phyloP scores from a whole-genome alignment of 2,888 invertebrate genomes.

The Caenorhabditis panamensis region DNA sequence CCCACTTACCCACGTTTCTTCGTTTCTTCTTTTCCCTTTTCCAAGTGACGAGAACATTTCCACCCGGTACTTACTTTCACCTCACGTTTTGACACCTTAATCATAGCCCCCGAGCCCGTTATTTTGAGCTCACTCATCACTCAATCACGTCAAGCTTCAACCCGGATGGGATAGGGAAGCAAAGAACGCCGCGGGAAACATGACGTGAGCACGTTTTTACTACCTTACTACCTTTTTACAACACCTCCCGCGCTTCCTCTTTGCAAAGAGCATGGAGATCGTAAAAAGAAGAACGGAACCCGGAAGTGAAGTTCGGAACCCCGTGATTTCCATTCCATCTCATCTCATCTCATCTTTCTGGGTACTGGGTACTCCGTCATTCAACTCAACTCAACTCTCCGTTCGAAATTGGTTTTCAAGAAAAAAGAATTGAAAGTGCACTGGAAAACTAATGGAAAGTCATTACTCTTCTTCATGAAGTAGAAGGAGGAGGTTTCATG shows the following conservation, averaged over 20 bases:
- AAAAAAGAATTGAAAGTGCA: slow-evolving; percentile 20
- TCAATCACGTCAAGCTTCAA: slow-evolving; percentile 19
- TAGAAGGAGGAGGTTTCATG: no score
- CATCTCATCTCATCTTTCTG: neutral
- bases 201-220: slow-evolving; percentile 29
- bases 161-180: slow-evolving; percentile 17
- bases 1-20: no score
- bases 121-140: slow-evolving; percentile 40
- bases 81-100: neutral
- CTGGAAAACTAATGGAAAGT: slow-evolving; percentile 10
- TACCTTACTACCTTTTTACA: slow-evolving; percentile 12
- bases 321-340: neutral
- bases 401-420: slow-evolving; percentile 1
- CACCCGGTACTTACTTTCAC: neutral
- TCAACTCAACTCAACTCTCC: no score
- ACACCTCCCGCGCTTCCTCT: slow-evolving; percentile 11
- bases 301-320: slow-evolving; percentile 13
- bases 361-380: no score
- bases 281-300: slow-evolving; percentile 10
- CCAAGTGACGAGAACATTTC: no score
- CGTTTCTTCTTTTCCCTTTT: no score
- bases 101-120: slow-evolving; percentile 22
- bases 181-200: slow-evolving; percentile 26
- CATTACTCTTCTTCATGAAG: neutral
- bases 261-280: no score